Conservation (phyloP, 1,140 invertebrate species). For the Archivesica marissinica region DNA sequence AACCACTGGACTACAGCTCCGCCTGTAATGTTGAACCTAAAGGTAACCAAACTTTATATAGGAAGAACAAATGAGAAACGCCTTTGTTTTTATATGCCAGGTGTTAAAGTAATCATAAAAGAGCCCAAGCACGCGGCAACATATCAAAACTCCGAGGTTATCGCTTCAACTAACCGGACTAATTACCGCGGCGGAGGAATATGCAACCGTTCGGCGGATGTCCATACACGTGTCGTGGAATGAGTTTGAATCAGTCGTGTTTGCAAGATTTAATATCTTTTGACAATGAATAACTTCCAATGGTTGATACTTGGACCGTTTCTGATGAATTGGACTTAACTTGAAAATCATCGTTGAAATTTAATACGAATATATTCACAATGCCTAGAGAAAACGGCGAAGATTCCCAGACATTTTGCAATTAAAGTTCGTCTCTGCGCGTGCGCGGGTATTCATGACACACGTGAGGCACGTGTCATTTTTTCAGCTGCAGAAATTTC, state of each 20-base stretch:
- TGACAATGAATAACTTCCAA: conserved; percentile 57
- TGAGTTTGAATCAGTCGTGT: conserved; percentile 54
- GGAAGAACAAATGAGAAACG: too few species aligned
- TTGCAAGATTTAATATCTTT: conserved; percentile 62
- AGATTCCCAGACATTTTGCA: conserved; percentile 32
- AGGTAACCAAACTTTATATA: too few species aligned
- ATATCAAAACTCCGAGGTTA: conserved; percentile 33
- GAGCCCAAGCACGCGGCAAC: conserved; percentile 32
- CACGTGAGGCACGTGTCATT: conserved; percentile 24
- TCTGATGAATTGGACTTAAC: conserved; percentile 58
- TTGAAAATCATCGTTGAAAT: conserved; percentile 63
- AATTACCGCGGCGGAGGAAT: conserved; percentile 57
- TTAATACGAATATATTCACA: conserved; percentile 61
- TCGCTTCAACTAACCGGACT: conserved; percentile 56
- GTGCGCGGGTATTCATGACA: conserved; percentile 28
- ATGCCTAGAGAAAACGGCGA: neutral
- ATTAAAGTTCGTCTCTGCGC: conserved; percentile 49
- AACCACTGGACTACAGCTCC: too few species aligned
- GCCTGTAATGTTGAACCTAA: too few species aligned
- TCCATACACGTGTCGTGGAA: conserved; percentile 44
- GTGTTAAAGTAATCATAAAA: conserved; percentile 48
- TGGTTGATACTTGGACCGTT: conserved; percentile 17
- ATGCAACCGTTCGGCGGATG: conserved; percentile 48
- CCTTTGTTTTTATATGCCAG: conserved; percentile 46
- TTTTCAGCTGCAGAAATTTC: conserved; percentile 40